These are phyloP conservation scores for Oxycera nigricornis DNA, from an alignment of 2,888 invertebrate species.

Conservation along the genomic window DNA sequence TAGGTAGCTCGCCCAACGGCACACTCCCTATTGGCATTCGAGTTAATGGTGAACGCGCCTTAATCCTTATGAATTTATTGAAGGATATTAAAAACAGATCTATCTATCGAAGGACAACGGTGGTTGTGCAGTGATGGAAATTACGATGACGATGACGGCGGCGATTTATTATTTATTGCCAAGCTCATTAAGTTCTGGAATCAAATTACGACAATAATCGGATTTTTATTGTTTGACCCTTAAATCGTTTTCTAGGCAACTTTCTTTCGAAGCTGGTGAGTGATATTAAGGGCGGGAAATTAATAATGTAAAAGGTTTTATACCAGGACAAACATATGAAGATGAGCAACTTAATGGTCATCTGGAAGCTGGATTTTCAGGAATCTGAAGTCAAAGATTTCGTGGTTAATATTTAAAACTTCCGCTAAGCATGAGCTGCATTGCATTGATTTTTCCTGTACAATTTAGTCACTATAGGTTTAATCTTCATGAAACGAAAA, in stretches of 20 bases:
- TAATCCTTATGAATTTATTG: slow-evolving; percentile 48
- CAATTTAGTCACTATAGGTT: too few species aligned
- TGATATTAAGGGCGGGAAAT: background rate
- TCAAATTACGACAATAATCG: slow-evolving; percentile 47
- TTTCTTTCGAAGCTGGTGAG: background rate
- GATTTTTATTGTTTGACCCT: slow-evolving; percentile 45
- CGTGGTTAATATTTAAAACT: background rate
- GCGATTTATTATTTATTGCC: slow-evolving; percentile 47
- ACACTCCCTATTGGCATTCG: slow-evolving; percentile 34
- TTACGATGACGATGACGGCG: slow-evolving; percentile 14
- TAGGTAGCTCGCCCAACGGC: background rate
- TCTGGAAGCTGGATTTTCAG: background rate
- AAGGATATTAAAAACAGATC: slow-evolving; percentile 46
- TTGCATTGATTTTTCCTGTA: too few species aligned
- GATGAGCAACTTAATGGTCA: background rate
- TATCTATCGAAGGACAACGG: slow-evolving; percentile 39
- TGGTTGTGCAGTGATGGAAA: background rate
- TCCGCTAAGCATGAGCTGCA: too few species aligned
- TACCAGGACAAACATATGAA: background rate
- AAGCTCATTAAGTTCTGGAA: slow-evolving; percentile 45
- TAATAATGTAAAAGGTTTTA: slow-evolving; percentile 24
- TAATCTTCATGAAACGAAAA: too few species aligned
- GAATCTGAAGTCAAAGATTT: background rate
- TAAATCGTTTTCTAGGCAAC: slow-evolving; percentile 4
- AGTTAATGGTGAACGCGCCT: slow-evolving; percentile 41